phyloP scores from a whole-genome alignment of 2,888 invertebrate species.

The Halictus quadricinctus region DNA sequence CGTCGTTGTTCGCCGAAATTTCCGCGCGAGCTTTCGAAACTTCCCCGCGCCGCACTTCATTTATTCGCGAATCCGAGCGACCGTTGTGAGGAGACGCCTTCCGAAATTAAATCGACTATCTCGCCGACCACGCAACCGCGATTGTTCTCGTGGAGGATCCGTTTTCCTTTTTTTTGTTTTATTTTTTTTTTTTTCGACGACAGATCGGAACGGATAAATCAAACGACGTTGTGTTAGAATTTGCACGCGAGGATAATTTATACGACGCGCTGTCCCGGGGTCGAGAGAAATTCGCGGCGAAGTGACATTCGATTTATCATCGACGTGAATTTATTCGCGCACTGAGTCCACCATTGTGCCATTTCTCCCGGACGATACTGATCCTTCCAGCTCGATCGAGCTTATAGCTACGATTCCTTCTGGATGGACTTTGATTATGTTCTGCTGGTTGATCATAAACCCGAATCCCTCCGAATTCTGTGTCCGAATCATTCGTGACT shows the following conservation, averaged over 20 bases:
- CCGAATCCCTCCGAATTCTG: too few species aligned
- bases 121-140: background rate
- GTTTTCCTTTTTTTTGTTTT: background rate
- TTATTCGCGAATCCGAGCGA: background rate
- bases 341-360: constrained; percentile 3
- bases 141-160: background rate
- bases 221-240: constrained; percentile 26
- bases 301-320: constrained; percentile 52
- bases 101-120: constrained; percentile 2
- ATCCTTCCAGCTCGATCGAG: background rate
- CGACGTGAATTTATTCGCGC: constrained; percentile 36
- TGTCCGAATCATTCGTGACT: too few species aligned
- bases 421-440: background rate
- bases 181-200: background rate
- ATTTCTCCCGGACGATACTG: constrained; percentile 7
- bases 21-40: background rate
- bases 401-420: background rate
- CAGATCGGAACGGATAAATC: constrained; percentile 29
- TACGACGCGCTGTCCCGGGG: constrained; percentile 5
- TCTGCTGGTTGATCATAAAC: background rate
- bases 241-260: constrained; percentile 33
- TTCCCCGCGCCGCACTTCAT: background rate
- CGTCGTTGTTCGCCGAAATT: background rate
- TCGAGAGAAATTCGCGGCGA: constrained; percentile 23
- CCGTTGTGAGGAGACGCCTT: background rate